Evolutionary conservation across 2,797 vertebrate species (phyloP), one percentile per base, ranked within the genome.

Genomic region (Merluccius polli): DNA sequence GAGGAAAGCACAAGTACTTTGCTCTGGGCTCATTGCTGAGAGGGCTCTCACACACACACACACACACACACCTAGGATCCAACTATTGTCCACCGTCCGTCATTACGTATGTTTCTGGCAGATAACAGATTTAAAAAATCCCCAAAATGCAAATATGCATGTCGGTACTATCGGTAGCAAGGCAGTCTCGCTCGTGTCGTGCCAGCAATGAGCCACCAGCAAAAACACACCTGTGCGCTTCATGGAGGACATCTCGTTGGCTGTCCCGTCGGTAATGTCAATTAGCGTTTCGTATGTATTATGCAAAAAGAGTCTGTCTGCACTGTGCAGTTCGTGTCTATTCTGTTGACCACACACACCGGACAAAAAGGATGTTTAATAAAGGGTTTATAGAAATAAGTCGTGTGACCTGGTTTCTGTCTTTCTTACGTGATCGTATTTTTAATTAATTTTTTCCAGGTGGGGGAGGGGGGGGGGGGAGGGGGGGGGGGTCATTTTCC

Each of bases 311-410:
- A 93, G 92, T 95, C 93, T 95, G 94, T 97, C 95, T 94, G 93
- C 95, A 94, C 93, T 96, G 95, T 97, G 95, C 88, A 95, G 93
- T 96, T 96, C 95, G 90, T 96, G 95, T 97, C 95, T 78, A 84
- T 85, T 89, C 82, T 93, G 93, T 96, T 96, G 94, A 7, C 36
- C 95, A 95, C 93, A 96, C 91, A 95, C 89, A 93, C 90, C 93
- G 92, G 94, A 91, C 36, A 95, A 93, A 82, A 93, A 94, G 84
- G 31, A 90, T 91, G 91, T 93, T 94, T 92, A 97, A 97, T 97
- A 96, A 97, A 98, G 36, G 87, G 93, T 96, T 97, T 95, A 91
- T 96, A 96, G 89, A 92, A 96, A 95, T 87, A 67, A 4, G 0
- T 36, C 80, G 3, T 36, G 59, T 73, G 80, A 69, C n/a, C 27